Evolutionary conservation across 2,888 invertebrate genomes (phyloP).

Genomic region (Agrotis segetum): DNA sequence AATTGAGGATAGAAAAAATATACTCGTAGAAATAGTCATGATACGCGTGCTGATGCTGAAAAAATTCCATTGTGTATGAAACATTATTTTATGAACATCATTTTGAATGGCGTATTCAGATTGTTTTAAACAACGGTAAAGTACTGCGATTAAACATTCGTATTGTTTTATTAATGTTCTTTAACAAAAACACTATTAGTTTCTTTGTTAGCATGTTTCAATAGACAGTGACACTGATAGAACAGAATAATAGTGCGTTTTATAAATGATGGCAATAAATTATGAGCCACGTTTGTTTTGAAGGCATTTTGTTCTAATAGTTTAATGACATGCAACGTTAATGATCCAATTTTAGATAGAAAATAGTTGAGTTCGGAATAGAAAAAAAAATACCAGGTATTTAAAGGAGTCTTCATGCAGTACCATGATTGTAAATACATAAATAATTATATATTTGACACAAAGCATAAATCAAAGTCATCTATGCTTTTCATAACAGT

Average conservation of each 20-base stretch:
- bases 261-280: slow-evolving; percentile 27
- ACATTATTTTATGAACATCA: background rate
- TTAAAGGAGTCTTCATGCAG: too few relatives aligned
- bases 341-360: slow-evolving; percentile 9
- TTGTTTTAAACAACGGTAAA: background rate
- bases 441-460: too few relatives aligned
- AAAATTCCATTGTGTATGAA: background rate
- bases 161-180: background rate
- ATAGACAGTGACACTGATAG: slow-evolving; percentile 24
- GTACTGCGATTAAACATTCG: background rate
- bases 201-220: slow-evolving; percentile 10
- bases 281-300: slow-evolving; percentile 39
- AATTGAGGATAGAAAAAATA: too few relatives aligned
- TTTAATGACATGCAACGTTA: slow-evolving; percentile 41
- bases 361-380: too few relatives aligned
- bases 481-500: too few relatives aligned
- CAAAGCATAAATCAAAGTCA: too few relatives aligned
- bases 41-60: too few relatives aligned
- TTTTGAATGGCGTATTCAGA: background rate
- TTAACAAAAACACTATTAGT: background rate
- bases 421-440: too few relatives aligned
- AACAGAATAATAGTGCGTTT: slow-evolving; percentile 31
- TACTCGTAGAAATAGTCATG: too few relatives aligned
- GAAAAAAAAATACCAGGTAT: too few relatives aligned
- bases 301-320: slow-evolving; percentile 44